Conservation (phyloP, 2,113 vertebrate genomes). For the Cinclus mexicanus region DNA sequence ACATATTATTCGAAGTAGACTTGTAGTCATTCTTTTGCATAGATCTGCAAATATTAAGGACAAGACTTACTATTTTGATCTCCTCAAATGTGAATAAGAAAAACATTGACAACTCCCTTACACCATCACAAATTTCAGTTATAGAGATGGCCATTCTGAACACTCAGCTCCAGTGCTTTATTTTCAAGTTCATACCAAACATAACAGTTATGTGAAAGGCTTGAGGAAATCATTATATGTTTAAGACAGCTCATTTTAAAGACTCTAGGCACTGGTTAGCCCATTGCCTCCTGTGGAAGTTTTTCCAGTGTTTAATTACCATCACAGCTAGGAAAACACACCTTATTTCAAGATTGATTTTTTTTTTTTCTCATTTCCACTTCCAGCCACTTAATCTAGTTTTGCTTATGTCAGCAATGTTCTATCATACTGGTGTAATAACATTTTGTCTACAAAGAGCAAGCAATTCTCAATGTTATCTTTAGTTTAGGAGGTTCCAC, state of each 20-base stretch:
- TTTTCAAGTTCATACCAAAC: neutral
- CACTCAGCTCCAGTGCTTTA: accelerated
- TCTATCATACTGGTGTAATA: neutral
- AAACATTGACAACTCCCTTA: neutral
- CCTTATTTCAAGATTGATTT: neutral
- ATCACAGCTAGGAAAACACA: neutral
- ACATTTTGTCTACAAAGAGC: neutral
- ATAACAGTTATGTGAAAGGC: neutral
- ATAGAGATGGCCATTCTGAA: neutral
- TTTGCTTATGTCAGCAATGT: neutral
- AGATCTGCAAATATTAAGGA: neutral
- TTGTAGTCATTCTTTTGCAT: neutral
- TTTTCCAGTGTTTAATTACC: neutral
- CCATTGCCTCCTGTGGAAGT: neutral
- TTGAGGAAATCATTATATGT: neutral
- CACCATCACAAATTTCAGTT: neutral
- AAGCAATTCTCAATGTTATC: neutral
- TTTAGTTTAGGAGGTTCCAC: neutral
- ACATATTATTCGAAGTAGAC: neutral
- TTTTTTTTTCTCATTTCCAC: neutral
- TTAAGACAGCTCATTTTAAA: neutral
- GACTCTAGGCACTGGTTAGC: neutral
- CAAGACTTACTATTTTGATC: neutral
- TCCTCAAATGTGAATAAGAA: neutral
- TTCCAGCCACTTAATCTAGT: neutral